Evolutionary conservation across 2,888 invertebrate species (phyloP).

Genomic region (Tribolium freemani): DNA sequence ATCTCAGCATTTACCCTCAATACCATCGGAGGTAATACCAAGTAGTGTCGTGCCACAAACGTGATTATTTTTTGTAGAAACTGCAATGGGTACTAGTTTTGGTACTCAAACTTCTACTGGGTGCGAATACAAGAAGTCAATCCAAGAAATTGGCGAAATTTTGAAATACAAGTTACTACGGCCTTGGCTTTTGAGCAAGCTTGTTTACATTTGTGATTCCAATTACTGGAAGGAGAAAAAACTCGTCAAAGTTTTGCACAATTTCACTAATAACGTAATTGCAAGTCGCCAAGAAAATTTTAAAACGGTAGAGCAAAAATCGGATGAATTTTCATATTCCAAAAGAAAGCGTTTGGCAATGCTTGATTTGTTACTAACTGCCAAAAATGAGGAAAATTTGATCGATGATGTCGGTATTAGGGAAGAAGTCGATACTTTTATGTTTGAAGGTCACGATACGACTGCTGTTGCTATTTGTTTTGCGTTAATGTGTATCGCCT

Average conservation of each 20-base stretch:
- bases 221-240: constrained; percentile 44
- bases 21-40: constrained; percentile 6
- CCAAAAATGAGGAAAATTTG: constrained; percentile 45
- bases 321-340: constrained; percentile 60
- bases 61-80: constrained; percentile 48
- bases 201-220: constrained; percentile 42
- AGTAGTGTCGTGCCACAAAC: background rate
- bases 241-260: constrained; percentile 50
- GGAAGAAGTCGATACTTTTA: constrained; percentile 76
- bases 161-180: constrained; percentile 48
- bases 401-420: constrained; percentile 68
- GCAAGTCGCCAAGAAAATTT: constrained; percentile 40
- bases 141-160: constrained; percentile 52
- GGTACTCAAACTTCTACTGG: constrained; percentile 42
- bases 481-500: constrained; percentile 53
- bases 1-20: constrained; percentile 1
- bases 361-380: constrained; percentile 56
- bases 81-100: constrained; percentile 54
- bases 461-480: constrained; percentile 52
- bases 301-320: constrained; percentile 28
- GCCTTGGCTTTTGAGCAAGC: constrained; percentile 54
- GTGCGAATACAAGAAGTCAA: constrained; percentile 48
- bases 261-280: constrained; percentile 57
- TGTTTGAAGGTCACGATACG: constrained; percentile 65
- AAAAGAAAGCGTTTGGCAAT: constrained; percentile 65